phyloP scores from a whole-genome alignment of 2,888 invertebrate species.

The Eumacrocentrus americanus region DNA sequence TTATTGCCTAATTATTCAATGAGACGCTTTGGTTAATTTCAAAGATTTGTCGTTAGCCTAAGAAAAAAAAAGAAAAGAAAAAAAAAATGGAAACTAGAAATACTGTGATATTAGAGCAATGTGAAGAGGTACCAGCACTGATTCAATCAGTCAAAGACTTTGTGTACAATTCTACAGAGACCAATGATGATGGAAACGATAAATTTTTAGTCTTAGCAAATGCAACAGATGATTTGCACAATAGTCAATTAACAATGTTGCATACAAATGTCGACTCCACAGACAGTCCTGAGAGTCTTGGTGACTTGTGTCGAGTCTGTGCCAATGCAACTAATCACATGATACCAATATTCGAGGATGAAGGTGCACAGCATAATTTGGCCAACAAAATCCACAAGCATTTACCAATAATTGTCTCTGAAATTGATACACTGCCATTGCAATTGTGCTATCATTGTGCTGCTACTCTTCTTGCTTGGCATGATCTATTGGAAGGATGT shows the following conservation, averaged over 20 bases:
- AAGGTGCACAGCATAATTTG: conserved; percentile 68
- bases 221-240: conserved; percentile 33
- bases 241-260: conserved; percentile 33
- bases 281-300: background rate
- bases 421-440: conserved; percentile 65
- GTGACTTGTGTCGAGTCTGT: conserved; percentile 65
- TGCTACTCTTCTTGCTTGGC: conserved; percentile 70
- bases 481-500: conserved; percentile 67
- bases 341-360: conserved; percentile 69
- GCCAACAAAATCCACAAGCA: conserved; percentile 69
- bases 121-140: conserved; percentile 26
- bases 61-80: no score
- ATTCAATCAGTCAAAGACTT: conserved; percentile 39
- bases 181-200: conserved; percentile 31
- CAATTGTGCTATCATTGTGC: conserved; percentile 72
- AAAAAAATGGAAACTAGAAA: conserved; percentile 41
- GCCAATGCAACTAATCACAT: conserved; percentile 64
- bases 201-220: conserved; percentile 28
- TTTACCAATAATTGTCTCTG: conserved; percentile 68
- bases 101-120: conserved; percentile 39
- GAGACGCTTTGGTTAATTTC: no score
- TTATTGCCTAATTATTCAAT: no score
- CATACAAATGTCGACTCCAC: conserved; percentile 16
- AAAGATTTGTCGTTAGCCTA: no score
- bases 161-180: conserved; percentile 31